Conservation (phyloP, 2,888 invertebrate genomes). For the Idaea dimidiata region DNA sequence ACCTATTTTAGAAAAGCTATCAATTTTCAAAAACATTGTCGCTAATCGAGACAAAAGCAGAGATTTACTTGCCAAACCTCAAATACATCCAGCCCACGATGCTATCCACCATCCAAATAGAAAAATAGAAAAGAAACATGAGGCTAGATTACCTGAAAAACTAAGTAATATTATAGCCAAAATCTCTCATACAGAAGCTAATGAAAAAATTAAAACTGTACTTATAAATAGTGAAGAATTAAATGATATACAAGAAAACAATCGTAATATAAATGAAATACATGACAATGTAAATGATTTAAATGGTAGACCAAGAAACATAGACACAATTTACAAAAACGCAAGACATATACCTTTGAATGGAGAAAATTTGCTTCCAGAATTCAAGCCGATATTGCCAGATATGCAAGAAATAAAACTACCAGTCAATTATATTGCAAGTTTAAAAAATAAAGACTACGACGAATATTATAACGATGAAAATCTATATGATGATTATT, state of each 20-base stretch:
- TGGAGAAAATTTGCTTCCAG: conserved; percentile 37
- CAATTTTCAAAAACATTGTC: conserved; percentile 64
- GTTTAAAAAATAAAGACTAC: conserved; percentile 46
- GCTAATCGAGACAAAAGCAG: conserved; percentile 46
- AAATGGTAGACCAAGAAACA: background rate
- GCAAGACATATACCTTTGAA: background rate
- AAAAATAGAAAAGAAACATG: conserved; percentile 69
- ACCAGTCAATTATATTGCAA: conserved; percentile 46
- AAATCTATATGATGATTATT: conserved; percentile 69
- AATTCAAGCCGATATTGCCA: conserved; percentile 63
- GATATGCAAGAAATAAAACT: conserved; percentile 47
- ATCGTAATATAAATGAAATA: background rate
- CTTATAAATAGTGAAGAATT: background rate
- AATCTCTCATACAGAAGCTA: conserved; percentile 16
- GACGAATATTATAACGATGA: conserved; percentile 72
- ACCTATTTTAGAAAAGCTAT: conserved; percentile 57
- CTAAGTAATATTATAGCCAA: conserved; percentile 16
- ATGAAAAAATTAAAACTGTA: conserved; percentile 11
- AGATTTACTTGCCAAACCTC: conserved; percentile 52
- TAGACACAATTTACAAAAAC: background rate
- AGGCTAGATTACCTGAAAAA: conserved; percentile 41
- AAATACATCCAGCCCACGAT: conserved; percentile 66
- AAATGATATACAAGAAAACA: background rate
- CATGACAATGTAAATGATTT: background rate
- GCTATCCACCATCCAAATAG: conserved; percentile 52